Percentiles rank a stretch among this genome's conserved stretches.
Evolutionary conservation across 2,113 vertebrate genomes (phyloP).

Genomic region (Pelusios castaneus): DNA sequence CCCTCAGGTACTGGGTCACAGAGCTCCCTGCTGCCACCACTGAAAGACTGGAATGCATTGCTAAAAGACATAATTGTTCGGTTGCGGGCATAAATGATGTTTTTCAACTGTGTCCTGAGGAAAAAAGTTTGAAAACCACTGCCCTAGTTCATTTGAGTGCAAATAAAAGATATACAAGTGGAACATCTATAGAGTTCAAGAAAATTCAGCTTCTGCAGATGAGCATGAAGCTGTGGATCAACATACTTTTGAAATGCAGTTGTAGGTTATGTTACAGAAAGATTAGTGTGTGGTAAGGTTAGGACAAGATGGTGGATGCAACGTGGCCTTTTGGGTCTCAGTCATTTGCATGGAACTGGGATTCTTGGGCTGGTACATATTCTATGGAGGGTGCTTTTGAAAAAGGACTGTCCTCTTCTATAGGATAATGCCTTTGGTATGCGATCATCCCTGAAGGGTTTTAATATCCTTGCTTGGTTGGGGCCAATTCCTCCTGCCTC

Average conservation of each 20-base stretch:
- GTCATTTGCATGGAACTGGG: not conserved
- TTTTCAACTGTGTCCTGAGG: no score
- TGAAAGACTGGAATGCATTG: no score
- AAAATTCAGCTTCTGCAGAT: not conserved
- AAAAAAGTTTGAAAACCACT: no score
- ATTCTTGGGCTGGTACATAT: not conserved
- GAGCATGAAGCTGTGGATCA: not conserved
- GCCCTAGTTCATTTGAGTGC: not conserved
- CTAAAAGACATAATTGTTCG: no score
- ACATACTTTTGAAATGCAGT: not conserved
- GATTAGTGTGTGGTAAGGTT: not conserved
- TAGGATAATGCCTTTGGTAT: not conserved
- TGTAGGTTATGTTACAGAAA: not conserved
- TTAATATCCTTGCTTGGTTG: not conserved
- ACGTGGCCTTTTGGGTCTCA: fast-evolving
- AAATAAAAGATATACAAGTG: not conserved
- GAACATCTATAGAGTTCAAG: not conserved
- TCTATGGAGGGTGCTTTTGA: not conserved
- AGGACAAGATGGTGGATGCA: not conserved
- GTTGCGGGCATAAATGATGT: no score
- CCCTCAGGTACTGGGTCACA: no score
- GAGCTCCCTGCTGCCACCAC: no score
- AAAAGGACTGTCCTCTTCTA: not conserved
- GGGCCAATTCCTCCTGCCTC: not conserved
- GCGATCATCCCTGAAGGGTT: not conserved